Evolutionary conservation across 1,140 invertebrate genomes (phyloP).

Genomic region (Ceratoteleas bidentatus): DNA sequence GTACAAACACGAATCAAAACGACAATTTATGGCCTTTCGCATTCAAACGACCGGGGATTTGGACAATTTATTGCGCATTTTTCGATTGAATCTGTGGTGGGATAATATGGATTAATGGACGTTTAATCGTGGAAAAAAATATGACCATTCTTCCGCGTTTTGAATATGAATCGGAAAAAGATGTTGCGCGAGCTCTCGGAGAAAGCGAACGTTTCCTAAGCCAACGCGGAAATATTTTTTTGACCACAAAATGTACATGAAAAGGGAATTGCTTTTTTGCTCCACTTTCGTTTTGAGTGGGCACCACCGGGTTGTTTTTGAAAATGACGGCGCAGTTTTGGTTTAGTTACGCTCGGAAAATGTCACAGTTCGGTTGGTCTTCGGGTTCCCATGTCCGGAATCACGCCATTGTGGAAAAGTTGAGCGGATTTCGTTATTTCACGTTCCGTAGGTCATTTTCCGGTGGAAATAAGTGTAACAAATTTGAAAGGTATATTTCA

Average conservation of each 20-base stretch:
- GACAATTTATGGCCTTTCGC: conserved; percentile 29
- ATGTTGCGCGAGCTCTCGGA: conserved; percentile 16
- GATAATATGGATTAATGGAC: conserved; percentile 43
- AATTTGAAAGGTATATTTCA: conserved; percentile 15
- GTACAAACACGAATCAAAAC: conserved; percentile 35
- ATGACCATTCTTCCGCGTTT: conserved; percentile 19
- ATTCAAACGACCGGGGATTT: conserved; percentile 36
- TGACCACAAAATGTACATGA: neutral
- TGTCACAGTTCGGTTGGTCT: conserved; percentile 12
- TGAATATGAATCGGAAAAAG: conserved; percentile 13
- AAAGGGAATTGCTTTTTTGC: conserved; percentile 25
- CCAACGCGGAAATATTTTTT: conserved; percentile 24
- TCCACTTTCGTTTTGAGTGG: conserved; percentile 31
- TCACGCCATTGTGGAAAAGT: conserved; percentile 20
- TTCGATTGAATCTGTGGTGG: conserved; percentile 12
- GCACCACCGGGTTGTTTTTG: conserved; percentile 17
- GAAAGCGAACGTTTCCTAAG: conserved; percentile 23
- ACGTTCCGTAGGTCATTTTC: conserved; percentile 28
- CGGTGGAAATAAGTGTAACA: conserved; percentile 22
- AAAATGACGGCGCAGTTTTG: conserved; percentile 27
- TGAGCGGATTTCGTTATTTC: conserved; percentile 34
- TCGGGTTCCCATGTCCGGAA: conserved; percentile 51
- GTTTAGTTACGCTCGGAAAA: conserved; percentile 34
- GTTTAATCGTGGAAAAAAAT: conserved; percentile 33
- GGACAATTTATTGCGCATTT: conserved; percentile 27